Evolutionary conservation across 2,113 vertebrate genomes (phyloP).

Genomic region (Gyps fulvus): DNA sequence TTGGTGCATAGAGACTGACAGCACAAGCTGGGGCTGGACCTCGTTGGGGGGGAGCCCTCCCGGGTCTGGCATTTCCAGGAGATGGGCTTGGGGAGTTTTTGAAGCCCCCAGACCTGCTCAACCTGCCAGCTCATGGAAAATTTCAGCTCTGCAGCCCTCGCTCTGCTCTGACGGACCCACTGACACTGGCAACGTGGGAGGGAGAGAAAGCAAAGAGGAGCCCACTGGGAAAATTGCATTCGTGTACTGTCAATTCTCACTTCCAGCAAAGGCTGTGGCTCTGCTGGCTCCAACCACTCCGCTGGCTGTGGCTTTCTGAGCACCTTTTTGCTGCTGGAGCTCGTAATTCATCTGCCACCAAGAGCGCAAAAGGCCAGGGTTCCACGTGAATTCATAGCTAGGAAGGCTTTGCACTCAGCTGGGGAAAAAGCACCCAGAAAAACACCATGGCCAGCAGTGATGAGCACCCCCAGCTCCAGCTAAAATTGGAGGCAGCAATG

Average conservation of each 20-base stretch:
- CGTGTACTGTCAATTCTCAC: background rate
- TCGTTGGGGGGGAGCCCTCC: accelerated
- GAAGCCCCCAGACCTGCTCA: background rate
- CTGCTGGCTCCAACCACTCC: background rate
- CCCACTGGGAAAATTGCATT: background rate
- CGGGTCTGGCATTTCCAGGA: background rate
- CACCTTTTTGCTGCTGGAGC: background rate
- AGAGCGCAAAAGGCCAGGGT: background rate
- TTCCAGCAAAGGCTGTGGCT: background rate
- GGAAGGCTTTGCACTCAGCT: background rate
- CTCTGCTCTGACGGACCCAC: background rate
- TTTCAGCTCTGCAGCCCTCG: background rate
- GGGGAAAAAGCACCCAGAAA: background rate
- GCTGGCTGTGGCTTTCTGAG: background rate
- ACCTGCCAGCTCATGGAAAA: background rate
- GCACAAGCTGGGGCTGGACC: background rate
- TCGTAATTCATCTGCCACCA: background rate
- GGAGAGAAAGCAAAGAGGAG: background rate
- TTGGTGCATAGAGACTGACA: background rate
- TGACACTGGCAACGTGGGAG: background rate
- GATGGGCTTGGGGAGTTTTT: background rate
- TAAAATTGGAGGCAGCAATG: background rate
- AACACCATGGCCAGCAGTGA: background rate
- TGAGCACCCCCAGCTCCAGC: background rate
- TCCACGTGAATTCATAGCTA: background rate